These are phyloP conservation scores for Tetramorium parvispinum DNA, from an alignment of 1,140 invertebrate species.

Conservation along the genomic window DNA sequence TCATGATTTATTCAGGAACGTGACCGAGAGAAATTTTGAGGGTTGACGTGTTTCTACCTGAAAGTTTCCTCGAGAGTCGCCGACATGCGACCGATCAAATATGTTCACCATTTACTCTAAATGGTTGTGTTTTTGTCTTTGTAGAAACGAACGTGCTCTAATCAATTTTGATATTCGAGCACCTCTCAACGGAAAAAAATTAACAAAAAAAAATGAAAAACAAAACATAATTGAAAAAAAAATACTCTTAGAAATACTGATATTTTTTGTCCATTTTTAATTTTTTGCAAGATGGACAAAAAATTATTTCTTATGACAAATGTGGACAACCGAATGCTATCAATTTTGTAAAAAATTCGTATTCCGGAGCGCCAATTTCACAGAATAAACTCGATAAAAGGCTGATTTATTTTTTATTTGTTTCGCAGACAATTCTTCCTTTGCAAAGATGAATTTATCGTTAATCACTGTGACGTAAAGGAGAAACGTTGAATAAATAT, in stretches of 20 bases:
- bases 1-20: constrained; percentile 37
- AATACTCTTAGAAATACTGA: too few species aligned
- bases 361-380: too few species aligned
- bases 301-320: too few species aligned
- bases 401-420: neutral
- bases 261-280: too few species aligned
- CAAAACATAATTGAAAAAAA: too few species aligned
- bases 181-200: neutral
- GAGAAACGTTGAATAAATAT: constrained; percentile 31
- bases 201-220: too few species aligned
- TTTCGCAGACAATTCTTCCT: neutral
- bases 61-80: constrained; percentile 7
- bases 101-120: neutral
- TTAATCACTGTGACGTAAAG: neutral
- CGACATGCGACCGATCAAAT: neutral
- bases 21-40: constrained; percentile 45
- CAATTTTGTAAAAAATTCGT: too few species aligned
- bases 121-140: neutral
- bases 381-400: neutral
- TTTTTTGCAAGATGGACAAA: too few species aligned
- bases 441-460: neutral
- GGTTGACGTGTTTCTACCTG: neutral
- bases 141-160: neutral
- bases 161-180: neutral
- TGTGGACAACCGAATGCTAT: too few species aligned